These are phyloP conservation scores for Melangyna quadrimaculata DNA, from an alignment of 2,888 invertebrate species.

Conservation along the genomic window DNA sequence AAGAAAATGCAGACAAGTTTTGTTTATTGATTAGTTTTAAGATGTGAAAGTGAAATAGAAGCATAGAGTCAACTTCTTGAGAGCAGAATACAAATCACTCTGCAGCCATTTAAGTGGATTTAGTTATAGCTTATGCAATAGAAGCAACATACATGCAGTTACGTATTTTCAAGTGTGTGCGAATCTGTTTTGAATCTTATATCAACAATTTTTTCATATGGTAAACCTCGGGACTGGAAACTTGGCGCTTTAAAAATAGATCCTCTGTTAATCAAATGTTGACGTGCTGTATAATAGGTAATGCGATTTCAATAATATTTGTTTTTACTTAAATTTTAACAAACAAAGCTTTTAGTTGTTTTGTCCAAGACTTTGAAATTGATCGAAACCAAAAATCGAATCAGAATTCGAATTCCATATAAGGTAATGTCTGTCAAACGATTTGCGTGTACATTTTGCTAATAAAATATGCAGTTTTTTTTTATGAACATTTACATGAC, in stretches of 20 bases:
- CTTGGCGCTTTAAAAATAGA: neutral
- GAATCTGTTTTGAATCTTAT: neutral
- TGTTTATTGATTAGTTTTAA: conserved; percentile 22
- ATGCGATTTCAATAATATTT: neutral
- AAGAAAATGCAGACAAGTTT: conserved; percentile 18
- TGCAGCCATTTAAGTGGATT: conserved; percentile 24
- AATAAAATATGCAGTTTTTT: neutral
- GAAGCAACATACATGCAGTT: neutral
- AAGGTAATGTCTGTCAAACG: neutral
- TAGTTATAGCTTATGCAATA: conserved; percentile 31
- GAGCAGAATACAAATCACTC: conserved; percentile 45
- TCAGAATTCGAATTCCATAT: neutral
- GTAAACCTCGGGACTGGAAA: neutral
- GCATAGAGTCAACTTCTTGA: conserved; percentile 3
- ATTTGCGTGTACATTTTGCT: neutral
- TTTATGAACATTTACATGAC: neutral
- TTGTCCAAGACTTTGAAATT: neutral
- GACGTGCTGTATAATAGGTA: neutral
- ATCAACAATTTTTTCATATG: neutral
- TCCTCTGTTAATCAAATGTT: neutral
- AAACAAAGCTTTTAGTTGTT: neutral
- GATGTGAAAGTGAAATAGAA: conserved; percentile 52
- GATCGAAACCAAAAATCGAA: neutral
- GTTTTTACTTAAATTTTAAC: neutral
- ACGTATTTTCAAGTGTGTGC: neutral